Base-by-base conservation (phyloP, 2,113 vertebrate species). In the Calypte anna region DNA sequence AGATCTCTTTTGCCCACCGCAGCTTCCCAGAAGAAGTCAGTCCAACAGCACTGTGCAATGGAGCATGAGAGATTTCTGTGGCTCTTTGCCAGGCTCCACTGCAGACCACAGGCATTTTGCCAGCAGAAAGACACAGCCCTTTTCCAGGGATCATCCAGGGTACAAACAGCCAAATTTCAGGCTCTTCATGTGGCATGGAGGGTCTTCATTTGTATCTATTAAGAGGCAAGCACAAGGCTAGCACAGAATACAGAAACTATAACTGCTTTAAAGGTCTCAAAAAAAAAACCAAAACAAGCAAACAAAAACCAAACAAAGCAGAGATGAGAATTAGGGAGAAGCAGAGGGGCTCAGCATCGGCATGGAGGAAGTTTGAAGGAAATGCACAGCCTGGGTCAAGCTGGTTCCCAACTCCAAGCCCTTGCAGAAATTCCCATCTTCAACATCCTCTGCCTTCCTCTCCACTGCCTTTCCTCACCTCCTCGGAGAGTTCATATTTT, bases 11-110 rank as follows among this genome's bases (percentile, higher is more conserved):
- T 24, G 51, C 82, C 11, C 21, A 0, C 38, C 9, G 4, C 53
- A n/a, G 76, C 73, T 62, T 22, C 58, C 86, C 69, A 25, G 2
- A 11, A 6, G 1, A 51, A 31, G 7, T 2, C 7, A 53, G 62
- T 36, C 86, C 72, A 61, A 6, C 86, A 38, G 46, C 3, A 0
- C 86, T 17, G 83, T 6, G 66, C 83, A 57, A 8, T 0, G 2
- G 7, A 46, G 91, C 58, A 10, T 2, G 10, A 88, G 62, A 66
- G 22, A 13, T 23, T 63, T 1, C 13, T 6, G 3, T 6, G 81
- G 87, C 80, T 66, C 72, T 70, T 5, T 22, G 91, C 91, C 94
- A 94, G 55, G 24, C 78, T 79, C 46, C 78, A 2, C 67, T 90
- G 89, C 89, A 86, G 38, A 67, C 63, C 75, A 27, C 3, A 18